These are phyloP conservation scores for Patella depressa DNA, from an alignment of 2,888 invertebrate species.

Conservation along the genomic window DNA sequence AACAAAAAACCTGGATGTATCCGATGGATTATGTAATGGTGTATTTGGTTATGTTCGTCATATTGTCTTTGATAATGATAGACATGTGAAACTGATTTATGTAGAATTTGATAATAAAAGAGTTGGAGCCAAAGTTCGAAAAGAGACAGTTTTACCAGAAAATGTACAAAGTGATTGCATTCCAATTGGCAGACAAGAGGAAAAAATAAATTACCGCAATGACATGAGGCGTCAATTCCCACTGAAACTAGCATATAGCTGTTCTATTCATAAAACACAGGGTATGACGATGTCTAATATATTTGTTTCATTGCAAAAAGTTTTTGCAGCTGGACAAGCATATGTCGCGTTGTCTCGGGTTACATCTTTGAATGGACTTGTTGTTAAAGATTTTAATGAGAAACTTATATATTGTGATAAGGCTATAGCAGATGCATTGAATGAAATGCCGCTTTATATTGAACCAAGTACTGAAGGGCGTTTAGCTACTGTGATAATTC, in stretches of 20 bases:
- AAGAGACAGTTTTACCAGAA: neutral
- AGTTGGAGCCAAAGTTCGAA: conserved; percentile 2
- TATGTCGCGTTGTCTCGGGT: neutral
- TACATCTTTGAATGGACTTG: neutral
- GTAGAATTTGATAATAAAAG: conserved; percentile 21
- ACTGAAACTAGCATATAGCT: conserved; percentile 13
- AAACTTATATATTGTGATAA: neutral
- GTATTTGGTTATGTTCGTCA: conserved; percentile 20
- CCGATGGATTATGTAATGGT: conserved; percentile 25
- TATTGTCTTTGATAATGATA: neutral
- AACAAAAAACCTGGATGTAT: conserved; percentile 18
- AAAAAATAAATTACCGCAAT: conserved; percentile 3
- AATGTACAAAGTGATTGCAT: neutral
- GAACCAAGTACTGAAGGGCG: neutral
- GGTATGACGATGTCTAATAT: neutral
- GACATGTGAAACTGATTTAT: neutral
- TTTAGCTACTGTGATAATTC: neutral
- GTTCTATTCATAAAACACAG: neutral
- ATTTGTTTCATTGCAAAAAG: conserved; percentile 11
- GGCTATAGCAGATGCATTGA: neutral
- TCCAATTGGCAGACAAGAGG: conserved; percentile 13
- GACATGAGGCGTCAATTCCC: conserved; percentile 18
- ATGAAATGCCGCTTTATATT: neutral
- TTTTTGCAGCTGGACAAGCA: neutral
- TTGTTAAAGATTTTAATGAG: neutral